phyloP scores from a whole-genome alignment of 2,888 invertebrate genomes.

The Hemicrepidius hirtus region DNA sequence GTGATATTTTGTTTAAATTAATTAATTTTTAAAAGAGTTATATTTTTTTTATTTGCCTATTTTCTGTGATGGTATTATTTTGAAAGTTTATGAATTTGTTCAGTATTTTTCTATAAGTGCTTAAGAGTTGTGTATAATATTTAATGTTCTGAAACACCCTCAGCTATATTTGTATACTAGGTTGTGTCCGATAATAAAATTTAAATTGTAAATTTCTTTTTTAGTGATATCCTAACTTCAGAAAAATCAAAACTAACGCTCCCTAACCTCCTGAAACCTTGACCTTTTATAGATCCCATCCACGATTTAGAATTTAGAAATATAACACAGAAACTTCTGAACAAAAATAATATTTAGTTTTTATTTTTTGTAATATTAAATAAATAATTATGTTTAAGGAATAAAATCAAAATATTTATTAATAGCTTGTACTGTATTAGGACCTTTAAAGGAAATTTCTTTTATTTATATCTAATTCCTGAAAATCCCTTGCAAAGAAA shows the following conservation, averaged over 20 bases:
- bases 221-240: neutral
- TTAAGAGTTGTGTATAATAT: conserved; percentile 16
- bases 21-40: conserved; percentile 23
- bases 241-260: neutral
- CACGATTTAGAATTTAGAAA: no score
- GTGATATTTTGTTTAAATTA: conserved; percentile 48
- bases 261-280: no score
- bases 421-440: no score
- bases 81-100: conserved; percentile 8
- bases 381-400: no score
- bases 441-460: no score
- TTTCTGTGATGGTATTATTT: conserved; percentile 40
- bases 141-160: conserved; percentile 13
- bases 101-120: conserved; percentile 24
- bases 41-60: conserved; percentile 35
- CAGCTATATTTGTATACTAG: conserved; percentile 26
- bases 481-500: no score
- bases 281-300: no score
- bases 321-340: no score
- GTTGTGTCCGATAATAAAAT: conserved; percentile 25
- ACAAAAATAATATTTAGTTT: no score
- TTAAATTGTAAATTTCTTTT: conserved; percentile 1
- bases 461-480: no score
- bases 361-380: no score
- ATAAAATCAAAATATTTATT: no score